Conservation (phyloP, 1,140 invertebrate species). For the Drosophila mauritiana region DNA sequence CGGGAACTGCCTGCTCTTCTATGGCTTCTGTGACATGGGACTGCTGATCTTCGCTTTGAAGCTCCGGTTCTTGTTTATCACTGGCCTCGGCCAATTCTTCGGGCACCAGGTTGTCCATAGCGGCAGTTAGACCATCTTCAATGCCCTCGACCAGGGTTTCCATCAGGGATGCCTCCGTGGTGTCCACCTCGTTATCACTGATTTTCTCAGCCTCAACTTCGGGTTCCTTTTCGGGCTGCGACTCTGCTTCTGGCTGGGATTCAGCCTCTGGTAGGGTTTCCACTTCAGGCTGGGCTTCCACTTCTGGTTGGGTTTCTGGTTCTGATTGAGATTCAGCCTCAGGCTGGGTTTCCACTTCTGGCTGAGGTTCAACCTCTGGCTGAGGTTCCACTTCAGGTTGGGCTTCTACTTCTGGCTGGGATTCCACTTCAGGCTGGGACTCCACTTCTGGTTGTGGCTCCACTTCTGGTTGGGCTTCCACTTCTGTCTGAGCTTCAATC, state of each 20-base stretch:
- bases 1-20: constrained; percentile 4
- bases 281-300: background rate
- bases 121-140: constrained; percentile 62
- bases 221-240: background rate
- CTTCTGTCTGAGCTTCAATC: background rate
- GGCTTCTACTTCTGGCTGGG: background rate
- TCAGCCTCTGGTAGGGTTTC: background rate
- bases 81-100: constrained; percentile 36
- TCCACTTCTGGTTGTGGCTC: constrained; percentile 1
- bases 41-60: constrained; percentile 3
- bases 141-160: constrained; percentile 51
- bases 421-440: background rate
- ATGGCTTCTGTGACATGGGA: constrained; percentile 7
- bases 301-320: background rate
- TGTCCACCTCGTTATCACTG: constrained; percentile 52
- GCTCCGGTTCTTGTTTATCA: constrained; percentile 18
- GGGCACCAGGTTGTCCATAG: constrained; percentile 57
- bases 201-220: constrained; percentile 5
- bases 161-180: constrained; percentile 59
- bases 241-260: background rate
- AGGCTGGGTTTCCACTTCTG: constrained; percentile 3
- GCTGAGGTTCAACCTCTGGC: background rate
- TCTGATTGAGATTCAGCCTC: constrained; percentile 1
- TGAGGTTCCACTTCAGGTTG: background rate
- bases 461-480: background rate